These are phyloP conservation scores for Cyrtodaria siliqua DNA, from an alignment of 2,888 invertebrate genomes.

Conservation along the genomic window DNA sequence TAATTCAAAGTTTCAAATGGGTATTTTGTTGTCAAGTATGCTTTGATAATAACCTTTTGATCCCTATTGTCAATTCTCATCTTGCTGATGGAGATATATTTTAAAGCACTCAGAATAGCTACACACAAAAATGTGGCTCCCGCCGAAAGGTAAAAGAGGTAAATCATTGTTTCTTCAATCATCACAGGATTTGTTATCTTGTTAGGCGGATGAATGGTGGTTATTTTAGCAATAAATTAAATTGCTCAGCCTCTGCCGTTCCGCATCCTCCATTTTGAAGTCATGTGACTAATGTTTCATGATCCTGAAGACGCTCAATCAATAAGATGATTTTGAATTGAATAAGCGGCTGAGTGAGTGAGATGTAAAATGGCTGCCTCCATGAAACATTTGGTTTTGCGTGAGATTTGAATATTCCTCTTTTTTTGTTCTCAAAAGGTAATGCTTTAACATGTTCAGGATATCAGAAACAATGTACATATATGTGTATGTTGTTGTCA, in stretches of 20 bases:
- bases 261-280: slow-evolving; percentile 58
- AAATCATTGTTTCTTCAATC: slow-evolving; percentile 45
- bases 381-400: slow-evolving; percentile 1
- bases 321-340: background rate
- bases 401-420: too few species aligned
- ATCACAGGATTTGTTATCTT: background rate
- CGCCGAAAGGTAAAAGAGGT: slow-evolving; percentile 63
- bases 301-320: background rate
- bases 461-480: too few species aligned
- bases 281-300: slow-evolving; percentile 51
- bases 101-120: slow-evolving; percentile 62
- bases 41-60: slow-evolving; percentile 59
- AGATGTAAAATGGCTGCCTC: slow-evolving; percentile 3
- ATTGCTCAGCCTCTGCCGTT: slow-evolving; percentile 2
- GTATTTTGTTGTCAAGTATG: too few species aligned
- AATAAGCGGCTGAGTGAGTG: background rate
- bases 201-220: background rate
- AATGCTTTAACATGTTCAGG: too few species aligned
- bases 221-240: background rate
- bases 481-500: too few species aligned
- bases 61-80: slow-evolving; percentile 59
- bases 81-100: slow-evolving; percentile 68
- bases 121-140: slow-evolving; percentile 61
- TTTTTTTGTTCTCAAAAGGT: too few species aligned
- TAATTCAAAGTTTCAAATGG: too few species aligned